Evolutionary conservation across 2,113 vertebrate species (phyloP).

Genomic region (Aegotheles bennettii): DNA sequence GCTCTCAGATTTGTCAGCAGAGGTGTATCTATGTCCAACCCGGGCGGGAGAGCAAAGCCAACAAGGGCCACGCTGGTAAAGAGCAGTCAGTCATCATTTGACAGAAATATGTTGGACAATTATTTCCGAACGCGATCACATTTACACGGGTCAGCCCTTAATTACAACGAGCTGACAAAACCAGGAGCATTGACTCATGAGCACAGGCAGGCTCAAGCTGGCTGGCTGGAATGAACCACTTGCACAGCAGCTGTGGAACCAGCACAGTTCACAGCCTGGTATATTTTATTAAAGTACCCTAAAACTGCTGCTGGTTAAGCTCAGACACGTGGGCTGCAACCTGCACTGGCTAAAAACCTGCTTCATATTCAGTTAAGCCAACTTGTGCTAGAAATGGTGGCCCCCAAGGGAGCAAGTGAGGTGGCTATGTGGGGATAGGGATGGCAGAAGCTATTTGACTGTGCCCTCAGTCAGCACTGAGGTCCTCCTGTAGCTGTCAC

Average conservation of each 20-base stretch:
- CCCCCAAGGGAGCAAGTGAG: neutral
- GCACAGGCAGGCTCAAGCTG: neutral
- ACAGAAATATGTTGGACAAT: neutral
- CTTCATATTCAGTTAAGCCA: neutral
- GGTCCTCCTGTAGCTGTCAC: neutral
- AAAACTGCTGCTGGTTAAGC: neutral
- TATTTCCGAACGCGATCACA: accelerated
- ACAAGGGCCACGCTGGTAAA: neutral
- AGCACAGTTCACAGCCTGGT: neutral
- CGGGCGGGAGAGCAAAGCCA: neutral
- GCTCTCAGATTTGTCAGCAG: neutral
- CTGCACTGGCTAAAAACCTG: neutral
- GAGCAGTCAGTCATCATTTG: neutral
- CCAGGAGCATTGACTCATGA: neutral
- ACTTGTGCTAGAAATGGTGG: neutral
- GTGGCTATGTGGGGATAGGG: neutral
- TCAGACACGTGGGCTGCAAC: neutral
- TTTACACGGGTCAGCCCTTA: neutral
- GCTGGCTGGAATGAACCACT: neutral
- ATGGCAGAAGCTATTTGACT: neutral
- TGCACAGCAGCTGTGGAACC: neutral
- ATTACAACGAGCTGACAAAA: neutral
- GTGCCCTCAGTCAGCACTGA: neutral
- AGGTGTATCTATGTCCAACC: neutral
- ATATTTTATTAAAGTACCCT: neutral